Evolutionary conservation across 2,888 invertebrate genomes (phyloP).

Genomic region (Euclidia mi): DNA sequence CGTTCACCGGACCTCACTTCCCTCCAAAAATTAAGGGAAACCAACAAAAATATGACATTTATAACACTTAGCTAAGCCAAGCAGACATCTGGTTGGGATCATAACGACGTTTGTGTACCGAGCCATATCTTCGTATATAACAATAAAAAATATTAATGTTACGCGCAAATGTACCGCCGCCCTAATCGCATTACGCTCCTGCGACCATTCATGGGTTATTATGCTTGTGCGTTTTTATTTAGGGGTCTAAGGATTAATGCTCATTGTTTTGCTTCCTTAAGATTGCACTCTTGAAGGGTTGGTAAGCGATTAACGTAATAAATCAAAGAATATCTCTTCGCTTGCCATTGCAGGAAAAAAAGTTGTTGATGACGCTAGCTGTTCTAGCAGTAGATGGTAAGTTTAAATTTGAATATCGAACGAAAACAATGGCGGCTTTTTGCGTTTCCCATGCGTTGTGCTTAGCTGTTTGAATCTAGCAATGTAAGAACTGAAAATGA

Average conservation of each 20-base stretch:
- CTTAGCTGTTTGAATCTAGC: too few relatives aligned
- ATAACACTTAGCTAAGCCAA: constrained; percentile 45
- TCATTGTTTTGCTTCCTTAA: constrained; percentile 46
- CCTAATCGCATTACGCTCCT: constrained; percentile 79
- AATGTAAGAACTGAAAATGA: too few relatives aligned
- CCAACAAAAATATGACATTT: constrained; percentile 45
- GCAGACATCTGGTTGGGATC: constrained; percentile 71
- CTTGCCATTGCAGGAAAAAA: too few relatives aligned
- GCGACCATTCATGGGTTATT: constrained; percentile 86
- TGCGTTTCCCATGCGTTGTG: too few relatives aligned
- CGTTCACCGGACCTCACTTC: constrained; percentile 4
- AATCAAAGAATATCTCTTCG: constrained; percentile 22
- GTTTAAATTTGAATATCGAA: constrained; percentile 7
- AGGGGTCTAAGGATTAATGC: constrained; percentile 71
- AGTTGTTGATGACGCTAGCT: too few relatives aligned
- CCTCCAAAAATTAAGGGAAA: constrained; percentile 24
- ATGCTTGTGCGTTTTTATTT: constrained; percentile 83
- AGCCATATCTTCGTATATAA: constrained; percentile 80
- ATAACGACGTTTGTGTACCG: constrained; percentile 80
- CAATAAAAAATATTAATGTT: constrained; percentile 88
- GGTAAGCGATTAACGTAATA: constrained; percentile 41
- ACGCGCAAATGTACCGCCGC: constrained; percentile 77
- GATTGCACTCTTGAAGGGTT: constrained; percentile 30
- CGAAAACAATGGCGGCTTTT: constrained; percentile 1
- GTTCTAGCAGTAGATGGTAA: too few relatives aligned